These are phyloP conservation scores for Cyrtodaria siliqua DNA, from an alignment of 2,888 invertebrate species.

Conservation along the genomic window DNA sequence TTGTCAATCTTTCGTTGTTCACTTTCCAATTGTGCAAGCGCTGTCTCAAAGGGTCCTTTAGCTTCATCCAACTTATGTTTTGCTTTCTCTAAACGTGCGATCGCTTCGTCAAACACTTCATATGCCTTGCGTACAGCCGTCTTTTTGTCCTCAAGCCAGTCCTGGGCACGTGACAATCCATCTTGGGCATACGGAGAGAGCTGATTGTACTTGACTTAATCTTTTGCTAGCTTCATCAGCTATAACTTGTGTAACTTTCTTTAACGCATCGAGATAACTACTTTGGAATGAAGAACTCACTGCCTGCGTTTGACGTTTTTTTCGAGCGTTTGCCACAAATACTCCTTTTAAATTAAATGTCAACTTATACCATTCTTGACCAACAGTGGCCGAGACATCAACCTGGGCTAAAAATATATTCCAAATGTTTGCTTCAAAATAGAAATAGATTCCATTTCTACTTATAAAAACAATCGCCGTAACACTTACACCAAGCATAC, in stretches of 20 bases:
- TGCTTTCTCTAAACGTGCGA: constrained; percentile 41
- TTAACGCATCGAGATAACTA: constrained; percentile 55
- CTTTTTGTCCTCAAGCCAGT: constrained; percentile 53
- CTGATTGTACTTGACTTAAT: constrained; percentile 41
- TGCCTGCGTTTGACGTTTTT: constrained; percentile 26
- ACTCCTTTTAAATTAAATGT: constrained; percentile 40
- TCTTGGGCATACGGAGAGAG: constrained; percentile 37
- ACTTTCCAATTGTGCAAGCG: constrained; percentile 31
- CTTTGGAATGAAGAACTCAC: constrained; percentile 37
- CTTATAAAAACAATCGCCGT: constrained; percentile 36
- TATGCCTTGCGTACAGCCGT: constrained; percentile 29
- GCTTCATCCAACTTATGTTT: constrained; percentile 57
- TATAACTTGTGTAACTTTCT: constrained; percentile 16
- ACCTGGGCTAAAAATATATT: constrained; percentile 39
- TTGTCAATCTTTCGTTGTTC: constrained; percentile 61
- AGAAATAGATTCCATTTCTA: constrained; percentile 21
- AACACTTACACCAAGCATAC: constrained; percentile 25
- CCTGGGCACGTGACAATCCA: constrained; percentile 41
- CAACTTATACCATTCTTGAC: constrained; percentile 37
- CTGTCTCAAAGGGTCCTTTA: constrained; percentile 54
- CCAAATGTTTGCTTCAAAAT: constrained; percentile 51
- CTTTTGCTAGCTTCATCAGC: constrained; percentile 45
- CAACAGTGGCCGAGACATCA: constrained; percentile 29
- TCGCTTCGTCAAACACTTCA: constrained; percentile 51
- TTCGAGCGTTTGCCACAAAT: constrained; percentile 40